Evolutionary conservation across 2,888 invertebrate species (phyloP).

Genomic region (Neoascia interrupta): DNA sequence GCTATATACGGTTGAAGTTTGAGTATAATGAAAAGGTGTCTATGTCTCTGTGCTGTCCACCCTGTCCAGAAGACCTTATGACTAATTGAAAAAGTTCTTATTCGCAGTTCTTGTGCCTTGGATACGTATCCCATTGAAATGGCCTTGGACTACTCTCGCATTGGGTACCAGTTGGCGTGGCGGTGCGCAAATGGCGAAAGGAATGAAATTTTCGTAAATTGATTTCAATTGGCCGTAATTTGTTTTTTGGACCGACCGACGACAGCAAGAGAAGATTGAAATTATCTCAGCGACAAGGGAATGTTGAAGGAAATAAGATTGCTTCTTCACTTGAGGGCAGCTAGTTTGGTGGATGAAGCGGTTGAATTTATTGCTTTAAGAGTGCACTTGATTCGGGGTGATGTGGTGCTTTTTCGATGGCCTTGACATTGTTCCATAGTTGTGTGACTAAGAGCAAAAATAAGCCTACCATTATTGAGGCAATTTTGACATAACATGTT

Average conservation of each 20-base stretch:
- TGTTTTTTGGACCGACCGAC: no score
- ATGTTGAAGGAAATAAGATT: no score
- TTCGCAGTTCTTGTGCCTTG: slow-evolving; percentile 12
- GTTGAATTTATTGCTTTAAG: no score
- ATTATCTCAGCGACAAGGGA: no score
- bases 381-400: no score
- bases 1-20: background rate
- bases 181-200: background rate
- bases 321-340: no score
- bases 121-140: background rate
- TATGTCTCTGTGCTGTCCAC: background rate
- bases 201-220: slow-evolving; percentile 15
- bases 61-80: slow-evolving; percentile 14
- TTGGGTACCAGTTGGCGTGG: slow-evolving; percentile 9
- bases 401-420: no score
- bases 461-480: no score
- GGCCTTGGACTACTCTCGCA: slow-evolving; percentile 19
- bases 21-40: background rate
- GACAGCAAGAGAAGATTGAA: no score
- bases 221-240: slow-evolving; percentile 26
- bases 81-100: slow-evolving; percentile 43
- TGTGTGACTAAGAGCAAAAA: background rate
- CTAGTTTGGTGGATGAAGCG: background rate
- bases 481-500: no score
- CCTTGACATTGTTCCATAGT: no score